Evolutionary conservation across 2,888 invertebrate genomes (phyloP).

Genomic region (Hirtodrosophila histrioides): DNA sequence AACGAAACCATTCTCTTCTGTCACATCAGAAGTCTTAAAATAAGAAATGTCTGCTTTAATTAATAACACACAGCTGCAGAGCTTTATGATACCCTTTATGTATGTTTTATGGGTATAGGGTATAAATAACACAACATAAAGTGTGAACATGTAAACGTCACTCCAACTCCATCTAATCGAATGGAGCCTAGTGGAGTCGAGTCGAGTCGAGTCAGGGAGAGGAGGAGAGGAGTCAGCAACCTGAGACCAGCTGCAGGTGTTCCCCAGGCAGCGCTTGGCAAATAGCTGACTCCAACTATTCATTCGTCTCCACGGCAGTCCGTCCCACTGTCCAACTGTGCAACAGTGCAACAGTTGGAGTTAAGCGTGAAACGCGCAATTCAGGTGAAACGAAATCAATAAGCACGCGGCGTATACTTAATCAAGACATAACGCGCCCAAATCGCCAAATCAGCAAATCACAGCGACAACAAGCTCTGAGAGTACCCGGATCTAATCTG

Average conservation of each 20-base stretch:
- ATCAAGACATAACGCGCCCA: constrained; percentile 66
- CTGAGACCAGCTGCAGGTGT: constrained; percentile 49
- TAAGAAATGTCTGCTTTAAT: too few relatives aligned
- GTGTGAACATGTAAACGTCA: constrained; percentile 70
- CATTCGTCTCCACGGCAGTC: background rate
- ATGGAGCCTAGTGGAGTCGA: constrained; percentile 20
- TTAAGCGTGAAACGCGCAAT: constrained; percentile 60
- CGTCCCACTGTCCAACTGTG: background rate
- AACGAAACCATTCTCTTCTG: too few relatives aligned
- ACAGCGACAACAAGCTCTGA: constrained; percentile 18
- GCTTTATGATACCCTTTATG: background rate
- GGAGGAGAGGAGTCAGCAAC: constrained; percentile 23
- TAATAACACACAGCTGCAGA: too few relatives aligned
- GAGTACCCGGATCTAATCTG: constrained; percentile 41
- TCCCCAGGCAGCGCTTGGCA: constrained; percentile 37
- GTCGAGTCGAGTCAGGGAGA: constrained; percentile 28
- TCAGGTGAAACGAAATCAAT: constrained; percentile 69
- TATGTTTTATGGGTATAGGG: constrained; percentile 8
- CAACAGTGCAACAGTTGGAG: background rate
- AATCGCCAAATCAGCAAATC: constrained; percentile 22
- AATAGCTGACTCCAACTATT: constrained; percentile 22
- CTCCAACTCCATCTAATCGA: constrained; percentile 26
- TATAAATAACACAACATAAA: constrained; percentile 25
- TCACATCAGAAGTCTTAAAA: too few relatives aligned
- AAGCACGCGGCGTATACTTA: constrained; percentile 69